These are phyloP conservation scores for Psittacula cyanocephala DNA, from an alignment of 2,113 vertebrate species.

Conservation along the genomic window DNA sequence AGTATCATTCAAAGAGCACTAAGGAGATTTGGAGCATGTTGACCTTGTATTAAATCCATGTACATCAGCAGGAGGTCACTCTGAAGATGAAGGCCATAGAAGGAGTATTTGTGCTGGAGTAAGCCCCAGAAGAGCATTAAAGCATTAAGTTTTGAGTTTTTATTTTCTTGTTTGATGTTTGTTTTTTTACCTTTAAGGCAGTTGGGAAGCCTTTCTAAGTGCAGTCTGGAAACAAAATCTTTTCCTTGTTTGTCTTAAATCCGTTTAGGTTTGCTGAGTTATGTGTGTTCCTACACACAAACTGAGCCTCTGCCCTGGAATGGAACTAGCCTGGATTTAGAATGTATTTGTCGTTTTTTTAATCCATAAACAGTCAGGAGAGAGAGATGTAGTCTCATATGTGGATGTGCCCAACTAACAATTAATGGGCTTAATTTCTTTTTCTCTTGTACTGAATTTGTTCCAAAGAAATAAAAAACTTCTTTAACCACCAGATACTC, in stretches of 20 bases:
- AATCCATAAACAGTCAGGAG: background rate
- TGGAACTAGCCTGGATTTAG: background rate
- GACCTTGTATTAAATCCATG: accelerated
- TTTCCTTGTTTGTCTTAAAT: background rate
- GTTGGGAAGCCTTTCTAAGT: background rate
- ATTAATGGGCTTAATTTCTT: background rate
- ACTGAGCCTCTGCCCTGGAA: background rate
- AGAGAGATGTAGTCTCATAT: background rate
- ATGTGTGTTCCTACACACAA: background rate
- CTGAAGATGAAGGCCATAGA: background rate
- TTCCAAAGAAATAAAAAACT: background rate
- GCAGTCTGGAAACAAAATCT: background rate
- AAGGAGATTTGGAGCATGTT: background rate
- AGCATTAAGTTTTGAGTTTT: background rate
- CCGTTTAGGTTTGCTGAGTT: background rate
- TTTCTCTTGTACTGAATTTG: background rate
- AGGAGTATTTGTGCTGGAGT: background rate
- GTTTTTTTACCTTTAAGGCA: background rate
- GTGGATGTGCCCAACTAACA: background rate
- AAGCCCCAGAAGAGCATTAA: background rate
- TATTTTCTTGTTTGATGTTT: background rate
- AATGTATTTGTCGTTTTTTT: background rate
- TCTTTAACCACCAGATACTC: background rate
- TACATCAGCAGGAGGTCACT: background rate
- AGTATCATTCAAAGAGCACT: background rate